These are phyloP conservation scores for Lepas anatifera DNA, from an alignment of 2,888 invertebrate genomes.

Conservation along the genomic window DNA sequence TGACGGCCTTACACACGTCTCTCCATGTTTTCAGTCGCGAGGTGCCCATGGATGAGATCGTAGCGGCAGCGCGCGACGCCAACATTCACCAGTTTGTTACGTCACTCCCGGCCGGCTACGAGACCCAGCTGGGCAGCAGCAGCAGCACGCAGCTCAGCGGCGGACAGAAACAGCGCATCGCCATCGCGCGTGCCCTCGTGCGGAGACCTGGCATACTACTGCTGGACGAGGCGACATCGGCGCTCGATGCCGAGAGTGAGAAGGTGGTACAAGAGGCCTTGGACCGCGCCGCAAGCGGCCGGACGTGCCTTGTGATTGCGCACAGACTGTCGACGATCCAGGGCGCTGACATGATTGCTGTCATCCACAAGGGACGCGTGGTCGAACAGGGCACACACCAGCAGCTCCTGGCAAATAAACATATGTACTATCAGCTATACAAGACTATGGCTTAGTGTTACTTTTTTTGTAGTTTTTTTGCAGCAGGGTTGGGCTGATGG, in stretches of 20 bases:
- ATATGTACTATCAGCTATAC: too few species aligned
- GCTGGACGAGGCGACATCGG: slow-evolving; percentile 24
- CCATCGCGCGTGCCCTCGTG: slow-evolving; percentile 23
- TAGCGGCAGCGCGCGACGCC: slow-evolving; percentile 63
- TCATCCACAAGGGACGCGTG: slow-evolving; percentile 60
- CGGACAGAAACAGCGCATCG: slow-evolving; percentile 24
- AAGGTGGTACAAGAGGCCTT: not conserved
- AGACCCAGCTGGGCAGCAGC: not conserved
- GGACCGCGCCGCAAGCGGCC: not conserved
- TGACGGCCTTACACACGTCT: too few species aligned
- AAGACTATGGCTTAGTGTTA: too few species aligned
- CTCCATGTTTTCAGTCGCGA: slow-evolving; percentile 41
- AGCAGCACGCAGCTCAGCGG: slow-evolving; percentile 17
- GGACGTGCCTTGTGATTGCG: not conserved
- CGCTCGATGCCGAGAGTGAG: slow-evolving; percentile 24
- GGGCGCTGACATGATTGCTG: slow-evolving; percentile 70
- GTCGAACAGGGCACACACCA: slow-evolving; percentile 65
- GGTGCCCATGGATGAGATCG: slow-evolving; percentile 52
- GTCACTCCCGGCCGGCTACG: slow-evolving; percentile 45
- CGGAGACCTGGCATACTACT: slow-evolving; percentile 21
- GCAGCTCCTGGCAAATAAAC: slow-evolving; percentile 51
- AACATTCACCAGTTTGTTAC: slow-evolving; percentile 77
- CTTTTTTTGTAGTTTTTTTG: too few species aligned
- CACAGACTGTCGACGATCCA: slow-evolving; percentile 53
- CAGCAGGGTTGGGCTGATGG: too few species aligned